Evolutionary conservation across 1,140 invertebrate species (phyloP).

Genomic region (Drosophila guanche): DNA sequence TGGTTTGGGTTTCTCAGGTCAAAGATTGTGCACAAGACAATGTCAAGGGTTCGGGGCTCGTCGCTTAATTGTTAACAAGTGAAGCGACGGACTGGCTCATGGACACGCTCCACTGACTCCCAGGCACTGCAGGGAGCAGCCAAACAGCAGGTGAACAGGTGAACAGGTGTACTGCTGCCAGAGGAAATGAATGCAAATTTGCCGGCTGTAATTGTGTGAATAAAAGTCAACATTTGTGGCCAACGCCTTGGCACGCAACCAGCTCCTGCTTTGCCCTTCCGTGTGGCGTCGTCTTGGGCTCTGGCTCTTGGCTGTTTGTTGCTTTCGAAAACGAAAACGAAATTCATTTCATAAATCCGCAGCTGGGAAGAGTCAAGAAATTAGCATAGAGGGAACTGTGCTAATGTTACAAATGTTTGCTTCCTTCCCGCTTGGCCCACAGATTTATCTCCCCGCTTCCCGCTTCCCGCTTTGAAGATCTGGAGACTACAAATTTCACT

Average conservation of each 20-base stretch:
- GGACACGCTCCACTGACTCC: slow-evolving; percentile 35
- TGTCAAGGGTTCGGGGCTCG: slow-evolving; percentile 64
- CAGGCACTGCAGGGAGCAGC: slow-evolving; percentile 20
- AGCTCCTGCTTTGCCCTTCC: slow-evolving; percentile 30
- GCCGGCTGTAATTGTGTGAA: slow-evolving; percentile 72
- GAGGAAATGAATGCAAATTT: slow-evolving; percentile 55
- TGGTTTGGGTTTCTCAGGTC: not conserved
- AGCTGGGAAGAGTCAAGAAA: slow-evolving; percentile 35
- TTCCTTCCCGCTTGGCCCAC: slow-evolving; percentile 60
- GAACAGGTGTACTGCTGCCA: slow-evolving; percentile 11
- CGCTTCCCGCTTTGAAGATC: not conserved
- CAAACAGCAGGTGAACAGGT: slow-evolving; percentile 8
- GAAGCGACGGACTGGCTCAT: slow-evolving; percentile 12
- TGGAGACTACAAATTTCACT: slow-evolving; percentile 60
- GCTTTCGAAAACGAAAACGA: slow-evolving; percentile 48
- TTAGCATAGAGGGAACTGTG: slow-evolving; percentile 69
- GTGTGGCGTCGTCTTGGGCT: slow-evolving; percentile 4
- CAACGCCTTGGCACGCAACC: slow-evolving; percentile 61
- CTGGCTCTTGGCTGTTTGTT: slow-evolving; percentile 5
- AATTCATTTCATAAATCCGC: slow-evolving; percentile 62
- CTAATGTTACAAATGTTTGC: slow-evolving; percentile 60
- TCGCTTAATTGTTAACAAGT: slow-evolving; percentile 60
- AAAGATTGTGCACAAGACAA: slow-evolving; percentile 20
- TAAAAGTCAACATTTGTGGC: slow-evolving; percentile 80
- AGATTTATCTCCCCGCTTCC: slow-evolving; percentile 27